Evolutionary conservation across 1,140 invertebrate species (phyloP).

Genomic region (Drosophila navojoa): DNA sequence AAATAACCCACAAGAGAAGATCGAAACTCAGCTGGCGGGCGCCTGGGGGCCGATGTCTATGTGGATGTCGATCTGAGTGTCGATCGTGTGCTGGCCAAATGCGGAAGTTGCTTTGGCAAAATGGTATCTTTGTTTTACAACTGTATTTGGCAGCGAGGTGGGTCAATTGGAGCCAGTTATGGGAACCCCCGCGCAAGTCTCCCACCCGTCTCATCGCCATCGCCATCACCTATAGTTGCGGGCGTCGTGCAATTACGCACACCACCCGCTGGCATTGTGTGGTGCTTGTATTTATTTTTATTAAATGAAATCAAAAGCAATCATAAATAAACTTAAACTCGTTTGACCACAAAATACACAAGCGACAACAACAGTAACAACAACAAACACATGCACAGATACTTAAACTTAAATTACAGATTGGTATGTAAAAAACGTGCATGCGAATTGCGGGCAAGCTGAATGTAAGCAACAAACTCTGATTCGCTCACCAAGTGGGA

Average conservation of each 20-base stretch:
- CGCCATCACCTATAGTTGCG: constrained; percentile 35
- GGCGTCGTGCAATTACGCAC: constrained; percentile 67
- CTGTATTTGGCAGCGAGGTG: constrained; percentile 66
- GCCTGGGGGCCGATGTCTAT: constrained; percentile 26
- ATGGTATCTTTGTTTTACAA: constrained; percentile 73
- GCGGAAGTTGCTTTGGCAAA: constrained; percentile 61
- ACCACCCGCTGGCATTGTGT: constrained; percentile 71
- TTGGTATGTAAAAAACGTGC: constrained; percentile 79
- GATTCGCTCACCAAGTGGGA: constrained; percentile 39
- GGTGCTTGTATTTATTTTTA: constrained; percentile 54
- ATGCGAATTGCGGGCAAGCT: constrained; percentile 54
- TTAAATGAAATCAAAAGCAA: constrained; percentile 82
- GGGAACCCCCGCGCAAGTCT: not conserved
- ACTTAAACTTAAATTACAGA: constrained; percentile 67
- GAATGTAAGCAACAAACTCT: constrained; percentile 47
- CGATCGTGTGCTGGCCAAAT: constrained; percentile 42
- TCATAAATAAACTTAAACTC: constrained; percentile 81
- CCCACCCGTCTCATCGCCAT: not conserved
- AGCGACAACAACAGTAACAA: constrained; percentile 20
- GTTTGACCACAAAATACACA: constrained; percentile 70
- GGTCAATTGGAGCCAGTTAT: constrained; percentile 25
- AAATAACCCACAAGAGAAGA: not conserved
- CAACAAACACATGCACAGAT: constrained; percentile 25
- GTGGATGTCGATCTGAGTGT: constrained; percentile 13
- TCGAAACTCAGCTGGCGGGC: constrained; percentile 5